Conservation (phyloP, 2,797 vertebrate species). For the Sebastes nivosus region DNA sequence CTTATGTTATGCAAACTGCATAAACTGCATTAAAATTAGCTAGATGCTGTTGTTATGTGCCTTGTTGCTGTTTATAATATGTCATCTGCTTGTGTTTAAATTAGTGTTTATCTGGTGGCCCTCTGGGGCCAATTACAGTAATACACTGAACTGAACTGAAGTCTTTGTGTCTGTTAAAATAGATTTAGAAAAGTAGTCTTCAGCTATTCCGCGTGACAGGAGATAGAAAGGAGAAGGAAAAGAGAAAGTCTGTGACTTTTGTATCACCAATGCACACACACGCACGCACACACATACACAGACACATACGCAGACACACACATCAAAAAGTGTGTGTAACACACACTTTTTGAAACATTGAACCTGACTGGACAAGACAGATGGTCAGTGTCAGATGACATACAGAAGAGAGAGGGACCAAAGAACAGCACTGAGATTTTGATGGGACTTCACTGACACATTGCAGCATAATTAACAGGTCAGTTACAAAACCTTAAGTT, state of each 20-base stretch:
- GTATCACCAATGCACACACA: neutral
- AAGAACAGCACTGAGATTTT: neutral
- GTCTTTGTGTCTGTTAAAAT: neutral
- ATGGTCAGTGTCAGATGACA: neutral
- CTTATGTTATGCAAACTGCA: too few species aligned
- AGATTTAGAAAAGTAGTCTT: neutral
- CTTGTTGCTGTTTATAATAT: neutral
- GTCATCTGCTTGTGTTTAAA: neutral
- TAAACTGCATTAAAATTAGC: neutral
- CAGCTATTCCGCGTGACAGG: constrained; percentile 39
- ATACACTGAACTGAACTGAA: neutral
- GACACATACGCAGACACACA: too few species aligned
- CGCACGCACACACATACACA: neutral
- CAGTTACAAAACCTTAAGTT: neutral
- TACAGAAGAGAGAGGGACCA: neutral
- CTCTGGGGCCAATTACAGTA: neutral
- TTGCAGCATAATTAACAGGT: constrained; percentile 37
- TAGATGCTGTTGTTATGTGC: neutral
- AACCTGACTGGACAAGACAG: neutral
- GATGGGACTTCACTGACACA: neutral
- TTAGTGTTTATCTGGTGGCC: neutral
- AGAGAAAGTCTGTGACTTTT: constrained; percentile 9
- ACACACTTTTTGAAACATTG: neutral
- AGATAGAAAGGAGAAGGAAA: constrained; percentile 76
- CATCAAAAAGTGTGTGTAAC: too few species aligned